phyloP scores from a whole-genome alignment of 1,140 invertebrate genomes.

The Helicoverpa armigera region DNA sequence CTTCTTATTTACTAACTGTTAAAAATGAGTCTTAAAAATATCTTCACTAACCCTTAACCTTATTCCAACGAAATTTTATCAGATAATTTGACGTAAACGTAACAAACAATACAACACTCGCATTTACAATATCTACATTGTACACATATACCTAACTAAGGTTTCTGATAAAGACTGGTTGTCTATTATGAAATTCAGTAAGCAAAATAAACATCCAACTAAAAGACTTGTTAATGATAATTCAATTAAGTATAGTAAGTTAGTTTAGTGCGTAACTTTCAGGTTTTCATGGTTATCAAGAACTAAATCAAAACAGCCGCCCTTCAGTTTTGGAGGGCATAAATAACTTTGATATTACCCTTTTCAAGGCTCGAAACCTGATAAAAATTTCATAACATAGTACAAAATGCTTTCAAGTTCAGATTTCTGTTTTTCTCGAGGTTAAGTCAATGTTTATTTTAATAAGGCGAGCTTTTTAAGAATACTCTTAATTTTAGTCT shows the following conservation, averaged over 20 bases:
- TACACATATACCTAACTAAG: too few relatives aligned
- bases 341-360: not conserved
- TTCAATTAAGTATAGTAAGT: not conserved
- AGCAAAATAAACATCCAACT: not conserved
- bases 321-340: slow-evolving; percentile 9
- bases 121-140: too few relatives aligned
- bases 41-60: too few relatives aligned
- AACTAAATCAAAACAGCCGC: not conserved
- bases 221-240: not conserved
- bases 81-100: too few relatives aligned
- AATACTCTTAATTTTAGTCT: not conserved
- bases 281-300: slow-evolving; percentile 20
- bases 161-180: too few relatives aligned
- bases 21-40: too few relatives aligned
- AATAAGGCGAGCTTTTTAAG: not conserved
- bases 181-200: not conserved
- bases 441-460: not conserved
- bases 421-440: not conserved
- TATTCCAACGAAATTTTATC: too few relatives aligned
- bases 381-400: slow-evolving; percentile 1
- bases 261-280: not conserved
- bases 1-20: too few relatives aligned
- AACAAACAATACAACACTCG: too few relatives aligned
- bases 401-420: not conserved
- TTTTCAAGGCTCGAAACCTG: not conserved